Percentiles rank a stretch among this genome's conserved stretches.
Conservation (phyloP, 2,113 vertebrate species). For the Clarias gariepinus region DNA sequence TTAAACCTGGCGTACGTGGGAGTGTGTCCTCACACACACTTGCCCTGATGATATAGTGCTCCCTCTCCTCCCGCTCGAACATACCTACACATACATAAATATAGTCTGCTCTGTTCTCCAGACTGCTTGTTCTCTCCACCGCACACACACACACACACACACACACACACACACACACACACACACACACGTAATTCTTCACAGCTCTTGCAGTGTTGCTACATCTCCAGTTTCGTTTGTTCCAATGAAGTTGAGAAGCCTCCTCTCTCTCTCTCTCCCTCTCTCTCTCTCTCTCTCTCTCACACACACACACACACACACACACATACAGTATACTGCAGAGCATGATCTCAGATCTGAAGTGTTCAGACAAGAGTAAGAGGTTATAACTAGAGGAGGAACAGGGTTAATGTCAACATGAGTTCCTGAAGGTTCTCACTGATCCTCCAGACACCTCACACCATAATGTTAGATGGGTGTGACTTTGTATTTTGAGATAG, state of each 20-base stretch:
- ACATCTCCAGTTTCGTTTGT: background rate
- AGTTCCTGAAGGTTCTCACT: background rate
- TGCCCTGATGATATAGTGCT: background rate
- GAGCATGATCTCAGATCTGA: no score
- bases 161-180: constrained; percentile 9
- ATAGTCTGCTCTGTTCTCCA: no score
- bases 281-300: background rate
- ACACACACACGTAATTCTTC: background rate
- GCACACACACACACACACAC: background rate
- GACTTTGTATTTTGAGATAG: background rate
- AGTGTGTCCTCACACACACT: background rate
- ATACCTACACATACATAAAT: background rate
- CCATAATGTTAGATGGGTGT: no score
- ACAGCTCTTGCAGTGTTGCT: background rate
- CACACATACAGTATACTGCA: background rate
- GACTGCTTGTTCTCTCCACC: background rate
- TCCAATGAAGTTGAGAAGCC: background rate
- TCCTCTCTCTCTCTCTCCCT: no score
- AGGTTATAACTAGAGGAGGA: background rate
- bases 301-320: background rate
- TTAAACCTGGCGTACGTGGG: background rate
- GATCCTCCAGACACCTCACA: background rate
- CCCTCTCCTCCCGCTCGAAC: background rate
- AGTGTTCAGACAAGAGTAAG: no score
- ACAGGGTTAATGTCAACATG: background rate